Percentiles rank a stretch among this genome's conserved stretches.
These are phyloP conservation scores for Parotia lawesii DNA, from an alignment of 2,113 vertebrate species.

Conservation along the genomic window DNA sequence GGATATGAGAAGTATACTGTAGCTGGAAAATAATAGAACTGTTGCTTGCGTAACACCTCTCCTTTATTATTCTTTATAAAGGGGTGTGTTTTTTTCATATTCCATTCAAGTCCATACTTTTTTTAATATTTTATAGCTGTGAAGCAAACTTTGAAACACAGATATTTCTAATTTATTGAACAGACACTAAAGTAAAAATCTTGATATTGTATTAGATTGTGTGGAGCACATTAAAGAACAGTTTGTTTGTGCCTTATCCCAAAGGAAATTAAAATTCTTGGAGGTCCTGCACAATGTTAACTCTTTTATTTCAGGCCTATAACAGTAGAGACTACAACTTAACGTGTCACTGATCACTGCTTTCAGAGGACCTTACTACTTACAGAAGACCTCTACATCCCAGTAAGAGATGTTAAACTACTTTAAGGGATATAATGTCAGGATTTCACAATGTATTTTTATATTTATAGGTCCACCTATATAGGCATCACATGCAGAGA, in stretches of 20 bases:
- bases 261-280: background rate
- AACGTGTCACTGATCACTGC: background rate
- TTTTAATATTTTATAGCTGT: background rate
- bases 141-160: background rate
- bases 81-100: background rate
- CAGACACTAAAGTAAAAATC: background rate
- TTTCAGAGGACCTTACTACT: background rate
- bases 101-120: background rate
- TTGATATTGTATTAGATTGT: background rate
- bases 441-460: background rate
- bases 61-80: background rate
- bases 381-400: background rate
- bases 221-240: fast-evolving
- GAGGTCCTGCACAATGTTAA: background rate
- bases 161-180: background rate
- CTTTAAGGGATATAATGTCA: background rate
- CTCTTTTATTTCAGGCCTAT: background rate
- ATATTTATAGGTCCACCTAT: background rate
- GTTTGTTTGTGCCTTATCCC: background rate
- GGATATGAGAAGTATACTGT: background rate
- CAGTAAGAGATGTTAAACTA: background rate
- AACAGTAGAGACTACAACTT: background rate
- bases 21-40: background rate
- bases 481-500: background rate
- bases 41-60: background rate